A percentile compares a stretch with the other conserved stretches of the same genome.
Conservation (phyloP, 2,113 vertebrate species). For the Trematocara stigmaticum region DNA sequence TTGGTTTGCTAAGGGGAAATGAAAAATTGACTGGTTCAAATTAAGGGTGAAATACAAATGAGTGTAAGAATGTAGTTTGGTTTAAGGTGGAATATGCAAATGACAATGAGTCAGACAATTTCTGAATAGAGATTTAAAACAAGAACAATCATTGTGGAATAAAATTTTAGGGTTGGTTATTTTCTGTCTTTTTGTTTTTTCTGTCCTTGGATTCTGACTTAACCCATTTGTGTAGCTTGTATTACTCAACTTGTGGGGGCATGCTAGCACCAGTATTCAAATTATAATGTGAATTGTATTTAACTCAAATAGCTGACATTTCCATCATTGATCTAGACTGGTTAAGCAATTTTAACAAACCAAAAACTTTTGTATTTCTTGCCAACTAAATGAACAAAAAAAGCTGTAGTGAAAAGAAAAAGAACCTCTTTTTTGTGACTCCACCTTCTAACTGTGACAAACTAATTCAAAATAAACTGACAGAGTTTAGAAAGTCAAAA, state of each 20-base stretch:
- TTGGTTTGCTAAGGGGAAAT: constrained; percentile 34
- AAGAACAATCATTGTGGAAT: not conserved
- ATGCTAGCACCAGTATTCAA: not conserved
- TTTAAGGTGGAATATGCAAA: not conserved
- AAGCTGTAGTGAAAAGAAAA: not conserved
- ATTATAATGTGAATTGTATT: not conserved
- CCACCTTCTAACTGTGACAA: not conserved
- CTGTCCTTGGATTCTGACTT: not conserved
- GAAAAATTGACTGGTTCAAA: not conserved
- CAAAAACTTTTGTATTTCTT: not conserved
- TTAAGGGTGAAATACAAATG: constrained; percentile 24
- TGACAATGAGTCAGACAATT: not conserved
- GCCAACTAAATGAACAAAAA: not conserved
- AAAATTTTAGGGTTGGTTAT: not conserved
- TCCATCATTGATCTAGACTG: not conserved
- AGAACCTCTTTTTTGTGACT: not conserved
- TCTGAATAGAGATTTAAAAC: not conserved
- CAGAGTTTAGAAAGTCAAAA: not conserved
- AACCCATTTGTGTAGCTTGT: not conserved
- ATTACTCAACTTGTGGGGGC: not conserved
- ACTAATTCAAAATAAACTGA: not conserved
- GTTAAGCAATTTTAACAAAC: not conserved
- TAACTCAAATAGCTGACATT: not conserved
- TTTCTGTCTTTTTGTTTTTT: not conserved
- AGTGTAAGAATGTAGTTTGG: not conserved